Evolutionary conservation across 1,140 invertebrate genomes (phyloP).

Genomic region (Drosophila kepulauana): DNA sequence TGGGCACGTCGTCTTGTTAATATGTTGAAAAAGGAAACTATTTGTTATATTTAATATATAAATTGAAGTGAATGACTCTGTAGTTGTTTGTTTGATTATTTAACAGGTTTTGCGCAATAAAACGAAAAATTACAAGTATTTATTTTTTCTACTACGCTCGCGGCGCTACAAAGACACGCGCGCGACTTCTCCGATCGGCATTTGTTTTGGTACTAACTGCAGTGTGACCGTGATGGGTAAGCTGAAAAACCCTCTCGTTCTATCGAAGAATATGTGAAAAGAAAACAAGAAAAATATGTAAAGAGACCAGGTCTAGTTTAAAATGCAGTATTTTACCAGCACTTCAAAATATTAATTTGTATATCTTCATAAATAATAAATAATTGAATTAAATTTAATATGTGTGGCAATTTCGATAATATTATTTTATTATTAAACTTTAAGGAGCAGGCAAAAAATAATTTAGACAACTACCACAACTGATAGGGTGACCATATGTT

Average conservation of each 20-base stretch:
- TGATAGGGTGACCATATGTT: constrained; percentile 25
- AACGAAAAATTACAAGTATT: constrained; percentile 34
- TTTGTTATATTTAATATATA: constrained; percentile 4
- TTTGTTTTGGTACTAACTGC: constrained; percentile 60
- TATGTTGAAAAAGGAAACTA: constrained; percentile 3
- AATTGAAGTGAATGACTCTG: constrained; percentile 22
- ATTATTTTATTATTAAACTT: too few relatives aligned
- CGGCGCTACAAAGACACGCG: constrained; percentile 51
- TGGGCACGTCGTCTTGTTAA: constrained; percentile 7
- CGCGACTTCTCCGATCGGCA: constrained; percentile 47
- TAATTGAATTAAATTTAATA: too few relatives aligned
- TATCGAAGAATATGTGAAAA: constrained; percentile 13
- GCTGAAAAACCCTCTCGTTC: constrained; percentile 17
- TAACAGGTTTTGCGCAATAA: constrained; percentile 22
- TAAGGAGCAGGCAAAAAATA: too few relatives aligned
- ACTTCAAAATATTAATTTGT: neutral
- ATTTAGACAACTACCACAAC: neutral
- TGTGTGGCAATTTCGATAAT: too few relatives aligned
- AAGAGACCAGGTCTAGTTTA: constrained; percentile 11
- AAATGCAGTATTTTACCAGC: neutral
- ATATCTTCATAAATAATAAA: too few relatives aligned
- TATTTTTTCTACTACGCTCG: constrained; percentile 46
- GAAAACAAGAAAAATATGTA: constrained; percentile 16
- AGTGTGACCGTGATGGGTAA: constrained; percentile 32
- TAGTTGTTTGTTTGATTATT: constrained; percentile 35